Conservation (phyloP, 2,888 invertebrate species). For the Noctua janthina region DNA sequence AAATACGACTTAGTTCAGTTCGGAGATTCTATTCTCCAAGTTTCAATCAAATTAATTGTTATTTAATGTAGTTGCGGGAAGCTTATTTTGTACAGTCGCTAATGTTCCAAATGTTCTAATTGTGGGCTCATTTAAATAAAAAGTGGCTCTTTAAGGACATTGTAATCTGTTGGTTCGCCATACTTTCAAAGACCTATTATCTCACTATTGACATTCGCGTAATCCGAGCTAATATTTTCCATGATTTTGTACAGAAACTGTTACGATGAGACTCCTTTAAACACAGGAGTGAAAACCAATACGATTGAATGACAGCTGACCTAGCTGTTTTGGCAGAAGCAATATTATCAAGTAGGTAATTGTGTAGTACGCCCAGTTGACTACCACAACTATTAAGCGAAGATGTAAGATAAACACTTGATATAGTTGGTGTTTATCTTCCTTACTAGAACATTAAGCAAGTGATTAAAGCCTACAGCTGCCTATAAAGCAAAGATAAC, state of each 20-base stretch:
- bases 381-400: conserved; percentile 23
- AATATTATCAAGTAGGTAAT: neutral
- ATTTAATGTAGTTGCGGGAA: conserved; percentile 44
- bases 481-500: conserved; percentile 46
- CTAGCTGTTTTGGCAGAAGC: neutral
- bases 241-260: neutral
- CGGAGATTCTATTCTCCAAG: conserved; percentile 63
- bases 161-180: neutral
- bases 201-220: too few relatives aligned
- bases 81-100: conserved; percentile 53
- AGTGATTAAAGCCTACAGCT: conserved; percentile 48
- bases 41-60: conserved; percentile 63
- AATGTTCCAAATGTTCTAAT: conserved; percentile 37
- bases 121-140: conserved; percentile 19
- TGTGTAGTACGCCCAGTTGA: neutral
- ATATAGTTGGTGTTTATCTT: conserved; percentile 45
- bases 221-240: neutral
- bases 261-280: neutral
- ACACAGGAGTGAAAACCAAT: neutral
- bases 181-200: neutral
- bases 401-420: conserved; percentile 26
- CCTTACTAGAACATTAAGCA: conserved; percentile 52
- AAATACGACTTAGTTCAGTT: conserved; percentile 56
- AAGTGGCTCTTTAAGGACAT: conserved; percentile 9
- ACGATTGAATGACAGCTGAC: neutral